These are phyloP conservation scores for Falco peregrinus DNA, from an alignment of 2,797 vertebrate genomes.

Conservation along the genomic window DNA sequence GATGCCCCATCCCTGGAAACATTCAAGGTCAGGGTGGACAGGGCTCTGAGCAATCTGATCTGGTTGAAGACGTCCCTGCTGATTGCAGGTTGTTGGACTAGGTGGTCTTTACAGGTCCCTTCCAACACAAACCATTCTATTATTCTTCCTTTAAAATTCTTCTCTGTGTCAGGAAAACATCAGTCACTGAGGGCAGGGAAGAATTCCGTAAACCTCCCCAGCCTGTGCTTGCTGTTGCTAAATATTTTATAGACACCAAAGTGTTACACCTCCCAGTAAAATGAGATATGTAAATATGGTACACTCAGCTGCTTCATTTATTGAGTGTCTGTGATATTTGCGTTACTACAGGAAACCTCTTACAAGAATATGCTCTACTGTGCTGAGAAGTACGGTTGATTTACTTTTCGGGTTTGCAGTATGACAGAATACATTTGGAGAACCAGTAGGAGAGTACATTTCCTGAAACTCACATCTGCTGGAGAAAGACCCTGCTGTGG, in stretches of 20 bases:
- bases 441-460: conserved; percentile 22
- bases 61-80: no score
- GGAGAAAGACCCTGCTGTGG: conserved; percentile 48
- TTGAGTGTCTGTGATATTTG: not conserved
- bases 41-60: no score
- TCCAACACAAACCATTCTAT: no score
- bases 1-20: no score
- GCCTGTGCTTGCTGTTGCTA: not conserved
- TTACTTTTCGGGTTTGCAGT: not conserved
- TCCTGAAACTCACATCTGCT: conserved; percentile 71
- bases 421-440: conserved; percentile 14
- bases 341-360: not conserved
- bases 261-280: not conserved
- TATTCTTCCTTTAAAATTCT: not conserved
- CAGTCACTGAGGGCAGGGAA: not conserved
- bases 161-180: not conserved
- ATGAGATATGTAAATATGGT: not conserved
- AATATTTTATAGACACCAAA: not conserved
- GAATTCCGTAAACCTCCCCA: not conserved
- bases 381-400: not conserved
- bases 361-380: not conserved
- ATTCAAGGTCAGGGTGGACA: no score
- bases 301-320: not conserved
- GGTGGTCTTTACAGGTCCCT: no score
- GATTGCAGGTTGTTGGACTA: no score